Evolutionary conservation across 92 coral and sea anemone genomes (phyloP).

Genomic region (Phenganax stokvisi): DNA sequence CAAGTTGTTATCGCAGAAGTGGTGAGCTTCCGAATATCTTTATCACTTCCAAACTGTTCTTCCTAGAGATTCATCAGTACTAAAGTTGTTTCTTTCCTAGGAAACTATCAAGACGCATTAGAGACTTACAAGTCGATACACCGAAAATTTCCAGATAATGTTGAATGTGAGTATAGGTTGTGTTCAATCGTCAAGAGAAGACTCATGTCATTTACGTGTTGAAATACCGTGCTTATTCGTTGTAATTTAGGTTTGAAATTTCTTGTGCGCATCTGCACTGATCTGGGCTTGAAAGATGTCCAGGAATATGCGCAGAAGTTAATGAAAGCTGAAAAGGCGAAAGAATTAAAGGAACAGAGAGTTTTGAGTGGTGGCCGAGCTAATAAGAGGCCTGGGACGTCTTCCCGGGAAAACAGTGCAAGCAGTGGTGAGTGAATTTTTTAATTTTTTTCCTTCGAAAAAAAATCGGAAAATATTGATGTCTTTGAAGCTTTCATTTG

Average conservation of each 20-base stretch:
- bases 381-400: constrained; percentile 77
- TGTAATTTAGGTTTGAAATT: constrained; percentile 68
- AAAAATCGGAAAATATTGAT: no score
- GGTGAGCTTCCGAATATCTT: constrained; percentile 51
- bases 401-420: constrained; percentile 85
- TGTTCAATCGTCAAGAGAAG: neutral
- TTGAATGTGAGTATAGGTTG: constrained; percentile 63
- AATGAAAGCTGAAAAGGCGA: constrained; percentile 93
- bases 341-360: constrained; percentile 93
- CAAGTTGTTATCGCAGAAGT: constrained; percentile 96
- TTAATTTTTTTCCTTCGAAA: no score
- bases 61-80: neutral
- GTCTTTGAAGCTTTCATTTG: no score
- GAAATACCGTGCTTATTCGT: neutral
- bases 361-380: constrained; percentile 88
- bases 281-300: constrained; percentile 91
- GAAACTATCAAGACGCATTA: constrained; percentile 94
- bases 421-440: constrained; percentile 72
- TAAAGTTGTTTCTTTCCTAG: constrained; percentile 29
- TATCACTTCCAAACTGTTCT: neutral
- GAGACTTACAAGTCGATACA: constrained; percentile 93
- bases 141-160: constrained; percentile 85
- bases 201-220: neutral
- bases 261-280: constrained; percentile 93
- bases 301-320: constrained; percentile 96